Evolutionary conservation across 2,797 vertebrate genomes (phyloP).

Genomic region (Galagoides demidoff): DNA sequence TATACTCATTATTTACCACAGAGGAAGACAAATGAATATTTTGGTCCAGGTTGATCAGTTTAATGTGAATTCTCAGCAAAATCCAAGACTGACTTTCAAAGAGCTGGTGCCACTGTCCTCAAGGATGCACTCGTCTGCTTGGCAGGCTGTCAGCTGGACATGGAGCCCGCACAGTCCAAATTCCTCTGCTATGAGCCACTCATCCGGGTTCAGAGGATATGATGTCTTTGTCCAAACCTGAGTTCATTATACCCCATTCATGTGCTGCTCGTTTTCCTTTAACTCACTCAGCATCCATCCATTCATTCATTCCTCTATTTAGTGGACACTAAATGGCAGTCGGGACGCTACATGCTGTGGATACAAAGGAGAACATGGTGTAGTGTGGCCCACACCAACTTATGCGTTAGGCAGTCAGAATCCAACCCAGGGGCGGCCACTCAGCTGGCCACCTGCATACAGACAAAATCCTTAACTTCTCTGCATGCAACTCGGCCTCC

Average conservation of each 20-base stretch:
- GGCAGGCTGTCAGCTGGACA: neutral
- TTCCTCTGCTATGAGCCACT: neutral
- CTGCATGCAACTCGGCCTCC: neutral
- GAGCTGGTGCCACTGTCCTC: neutral
- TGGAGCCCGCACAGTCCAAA: neutral
- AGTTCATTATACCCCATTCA: neutral
- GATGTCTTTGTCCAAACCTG: neutral
- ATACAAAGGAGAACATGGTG: neutral
- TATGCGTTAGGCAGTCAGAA: neutral
- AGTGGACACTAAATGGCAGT: neutral
- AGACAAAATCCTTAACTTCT: neutral
- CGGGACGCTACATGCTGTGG: neutral
- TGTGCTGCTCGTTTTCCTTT: neutral
- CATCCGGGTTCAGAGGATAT: neutral
- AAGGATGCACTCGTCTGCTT: neutral
- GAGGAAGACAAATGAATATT: neutral
- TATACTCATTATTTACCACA: neutral
- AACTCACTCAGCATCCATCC: neutral
- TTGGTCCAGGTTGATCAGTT: neutral
- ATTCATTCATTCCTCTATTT: slow-evolving; percentile 5
- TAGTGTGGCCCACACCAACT: neutral
- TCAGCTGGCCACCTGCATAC: fast-evolving
- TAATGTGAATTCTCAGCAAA: slow-evolving; percentile 6
- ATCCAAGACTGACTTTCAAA: neutral
- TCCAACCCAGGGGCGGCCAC: fast-evolving